Base-by-base conservation (phyloP, 1,140 invertebrate genomes). In the Yoshiicerus persimilis region DNA sequence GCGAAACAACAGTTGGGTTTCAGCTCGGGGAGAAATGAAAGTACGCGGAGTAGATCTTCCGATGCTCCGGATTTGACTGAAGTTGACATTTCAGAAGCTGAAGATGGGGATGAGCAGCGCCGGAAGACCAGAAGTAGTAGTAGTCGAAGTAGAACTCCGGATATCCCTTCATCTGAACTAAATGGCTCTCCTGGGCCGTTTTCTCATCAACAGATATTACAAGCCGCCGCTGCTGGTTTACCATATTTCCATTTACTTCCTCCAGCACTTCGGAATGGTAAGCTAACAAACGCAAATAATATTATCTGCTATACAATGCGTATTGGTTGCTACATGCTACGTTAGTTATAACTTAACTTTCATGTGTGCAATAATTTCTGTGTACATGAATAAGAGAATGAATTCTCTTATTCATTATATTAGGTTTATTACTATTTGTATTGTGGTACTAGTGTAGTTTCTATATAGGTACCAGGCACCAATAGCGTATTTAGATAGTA, bases 211-310 rank as follows among this genome's bases (percentile, higher is more conserved):
- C 90, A 89, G 30, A 66, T 89, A 56, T 47, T 90, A 16, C 89
- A 87, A 85, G 86, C 86, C 25, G 86, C 86, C 41, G 38, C 38
- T 38, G 34, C 34, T n/a, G 66, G 66, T 70, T 25, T 70, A 80
- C 88, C 90, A 4, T 90, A 89, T 84, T 62, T 90, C 11, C 90
- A 90, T 20, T 86, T 90, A 25, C 87, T 90, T 27, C 88, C 90
- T 11, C 88, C 87, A 30, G 66, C 85, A 38, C 85, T 90, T 0
- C 85, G 90, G 85, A 89, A 88, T 47, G 90, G 90, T 90, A 83
- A 86, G 27, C 32, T 38, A n/a, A 36, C 20, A 56, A 56, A 56
- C n/a, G 47, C 47, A n/a, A 56, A 56, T n/a, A 56, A 56, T 56
- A n/a, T n/a, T 56, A 56, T n/a, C 20, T 56, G 2, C 8, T 5